Conservation (phyloP, 2,888 invertebrate species). For the Dynastes grantii region DNA sequence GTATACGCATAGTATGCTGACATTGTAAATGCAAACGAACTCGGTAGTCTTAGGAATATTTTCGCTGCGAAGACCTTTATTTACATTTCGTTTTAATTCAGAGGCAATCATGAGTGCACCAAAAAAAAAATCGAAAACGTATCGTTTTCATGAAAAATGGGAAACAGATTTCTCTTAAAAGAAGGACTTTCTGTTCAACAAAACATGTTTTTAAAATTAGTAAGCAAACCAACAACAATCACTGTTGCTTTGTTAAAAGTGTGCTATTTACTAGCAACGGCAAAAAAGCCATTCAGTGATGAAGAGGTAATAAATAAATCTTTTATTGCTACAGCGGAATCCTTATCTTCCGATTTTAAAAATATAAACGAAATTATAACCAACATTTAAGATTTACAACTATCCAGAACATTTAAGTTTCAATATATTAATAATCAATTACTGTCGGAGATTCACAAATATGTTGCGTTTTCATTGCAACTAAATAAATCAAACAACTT, state of each 20-base stretch:
- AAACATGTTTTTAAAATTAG: background rate
- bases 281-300: background rate
- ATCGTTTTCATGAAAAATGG: constrained; percentile 2
- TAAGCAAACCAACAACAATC: constrained; percentile 1
- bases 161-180: background rate
- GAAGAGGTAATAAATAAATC: constrained; percentile 10
- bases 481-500: no score
- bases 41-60: no score
- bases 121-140: background rate
- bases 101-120: background rate
- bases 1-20: no score
- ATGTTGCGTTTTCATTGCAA: no score
- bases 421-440: background rate
- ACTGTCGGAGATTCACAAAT: no score
- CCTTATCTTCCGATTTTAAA: constrained; percentile 30
- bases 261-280: background rate
- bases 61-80: background rate
- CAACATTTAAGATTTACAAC: background rate
- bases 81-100: background rate
- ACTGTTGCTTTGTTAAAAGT: background rate
- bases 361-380: constrained; percentile 2
- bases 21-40: no score
- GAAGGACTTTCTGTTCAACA: background rate
- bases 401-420: constrained; percentile 18
- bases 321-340: constrained; percentile 27